These are phyloP conservation scores for Gobionotothen gibberifrons DNA, from an alignment of 2,797 vertebrate species.

Conservation along the genomic window DNA sequence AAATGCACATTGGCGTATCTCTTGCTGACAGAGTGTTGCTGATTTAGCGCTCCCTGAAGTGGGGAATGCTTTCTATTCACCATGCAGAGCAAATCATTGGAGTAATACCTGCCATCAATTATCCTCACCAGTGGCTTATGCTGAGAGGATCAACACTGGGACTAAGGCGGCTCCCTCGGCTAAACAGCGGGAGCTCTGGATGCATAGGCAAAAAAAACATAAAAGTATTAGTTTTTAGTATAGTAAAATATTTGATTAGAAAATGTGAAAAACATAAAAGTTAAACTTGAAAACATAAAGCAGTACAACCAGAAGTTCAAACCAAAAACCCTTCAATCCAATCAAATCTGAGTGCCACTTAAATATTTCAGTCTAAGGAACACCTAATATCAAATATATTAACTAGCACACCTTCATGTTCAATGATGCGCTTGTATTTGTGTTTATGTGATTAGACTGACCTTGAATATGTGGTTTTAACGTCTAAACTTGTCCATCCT, in stretches of 20 bases:
- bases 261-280: background rate
- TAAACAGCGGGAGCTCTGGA: slow-evolving; percentile 26
- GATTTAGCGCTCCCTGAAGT: slow-evolving; percentile 10
- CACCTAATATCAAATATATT: background rate
- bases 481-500: too few species aligned
- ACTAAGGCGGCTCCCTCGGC: slow-evolving; percentile 33
- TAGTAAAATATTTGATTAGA: background rate
- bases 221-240: too few species aligned
- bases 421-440: background rate
- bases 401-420: background rate
- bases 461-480: too few species aligned
- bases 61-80: slow-evolving; percentile 32
- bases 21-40: slow-evolving; percentile 2
- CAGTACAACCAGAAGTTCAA: background rate
- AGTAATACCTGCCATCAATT: slow-evolving; percentile 69
- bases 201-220: background rate
- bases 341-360: background rate
- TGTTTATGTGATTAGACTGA: background rate
- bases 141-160: slow-evolving; percentile 48
- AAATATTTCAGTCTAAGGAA: background rate
- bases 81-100: slow-evolving; percentile 52
- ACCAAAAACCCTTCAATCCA: too few species aligned
- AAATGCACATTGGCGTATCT: background rate
- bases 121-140: slow-evolving; percentile 69
- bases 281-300: too few species aligned